phyloP scores from a whole-genome alignment of 2,888 invertebrate species.

The Esperia sulphurella region DNA sequence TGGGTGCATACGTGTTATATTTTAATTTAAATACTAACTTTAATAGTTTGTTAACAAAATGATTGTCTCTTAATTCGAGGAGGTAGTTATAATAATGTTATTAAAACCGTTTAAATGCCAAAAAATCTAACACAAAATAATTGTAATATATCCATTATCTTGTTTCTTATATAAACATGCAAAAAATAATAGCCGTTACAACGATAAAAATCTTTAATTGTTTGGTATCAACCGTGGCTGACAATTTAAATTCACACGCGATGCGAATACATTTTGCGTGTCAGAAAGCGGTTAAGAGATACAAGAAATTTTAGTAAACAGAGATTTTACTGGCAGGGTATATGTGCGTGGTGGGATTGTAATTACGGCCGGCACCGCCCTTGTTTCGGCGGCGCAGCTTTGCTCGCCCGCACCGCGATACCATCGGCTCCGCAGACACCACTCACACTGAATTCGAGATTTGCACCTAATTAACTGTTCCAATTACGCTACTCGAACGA shows the following conservation, averaged over 20 bases:
- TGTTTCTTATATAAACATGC: constrained; percentile 23
- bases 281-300: constrained; percentile 61
- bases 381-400: constrained; percentile 56
- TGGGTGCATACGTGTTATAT: neutral
- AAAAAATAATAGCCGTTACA: constrained; percentile 37
- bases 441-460: constrained; percentile 44
- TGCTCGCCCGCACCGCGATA: constrained; percentile 44
- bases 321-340: constrained; percentile 46
- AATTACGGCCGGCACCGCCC: constrained; percentile 60
- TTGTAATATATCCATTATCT: neutral
- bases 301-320: constrained; percentile 57
- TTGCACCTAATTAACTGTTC: constrained; percentile 60
- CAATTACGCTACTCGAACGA: constrained; percentile 33
- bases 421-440: constrained; percentile 36
- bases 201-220: constrained; percentile 36
- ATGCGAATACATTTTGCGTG: constrained; percentile 65
- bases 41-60: no score
- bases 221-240: constrained; percentile 49
- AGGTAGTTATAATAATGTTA: no score
- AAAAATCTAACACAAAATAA: neutral
- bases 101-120: no score
- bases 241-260: constrained; percentile 64
- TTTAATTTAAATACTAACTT: no score
- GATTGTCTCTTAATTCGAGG: no score
- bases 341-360: constrained; percentile 53